These are phyloP conservation scores for Tangara arthus DNA, from an alignment of 2,797 vertebrate genomes.

Conservation along the genomic window DNA sequence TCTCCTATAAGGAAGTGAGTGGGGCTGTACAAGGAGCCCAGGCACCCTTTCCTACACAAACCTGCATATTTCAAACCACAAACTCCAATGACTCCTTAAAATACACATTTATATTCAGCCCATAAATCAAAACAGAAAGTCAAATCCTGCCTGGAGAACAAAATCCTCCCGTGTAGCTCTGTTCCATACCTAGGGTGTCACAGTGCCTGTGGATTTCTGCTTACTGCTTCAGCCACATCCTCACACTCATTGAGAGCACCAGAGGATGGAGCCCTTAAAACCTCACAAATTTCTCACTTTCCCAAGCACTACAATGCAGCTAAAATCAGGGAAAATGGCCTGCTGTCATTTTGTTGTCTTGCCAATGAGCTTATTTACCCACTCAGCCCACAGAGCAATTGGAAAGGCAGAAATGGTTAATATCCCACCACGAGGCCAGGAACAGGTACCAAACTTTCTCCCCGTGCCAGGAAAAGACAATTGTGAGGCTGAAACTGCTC, in stretches of 20 bases:
- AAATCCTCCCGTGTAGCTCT: background rate
- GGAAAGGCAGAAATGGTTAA: background rate
- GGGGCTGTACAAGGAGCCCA: background rate
- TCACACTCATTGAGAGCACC: background rate
- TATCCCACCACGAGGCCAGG: background rate
- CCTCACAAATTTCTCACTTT: background rate
- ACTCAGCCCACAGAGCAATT: background rate
- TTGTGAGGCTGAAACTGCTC: background rate
- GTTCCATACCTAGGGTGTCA: background rate
- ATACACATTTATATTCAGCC: background rate
- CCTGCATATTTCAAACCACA: background rate
- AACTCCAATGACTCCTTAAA: background rate
- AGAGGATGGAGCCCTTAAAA: background rate
- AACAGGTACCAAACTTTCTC: background rate
- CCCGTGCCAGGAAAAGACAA: background rate
- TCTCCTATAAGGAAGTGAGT: accelerated
- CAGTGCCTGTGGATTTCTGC: background rate
- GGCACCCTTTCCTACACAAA: background rate
- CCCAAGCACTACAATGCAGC: background rate
- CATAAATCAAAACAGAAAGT: background rate
- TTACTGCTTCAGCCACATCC: background rate
- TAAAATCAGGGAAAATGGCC: background rate
- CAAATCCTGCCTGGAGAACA: background rate
- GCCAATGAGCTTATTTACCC: background rate
- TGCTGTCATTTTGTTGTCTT: background rate